Conservation (phyloP, 1,140 invertebrate genomes). For the Platyura marginata region DNA sequence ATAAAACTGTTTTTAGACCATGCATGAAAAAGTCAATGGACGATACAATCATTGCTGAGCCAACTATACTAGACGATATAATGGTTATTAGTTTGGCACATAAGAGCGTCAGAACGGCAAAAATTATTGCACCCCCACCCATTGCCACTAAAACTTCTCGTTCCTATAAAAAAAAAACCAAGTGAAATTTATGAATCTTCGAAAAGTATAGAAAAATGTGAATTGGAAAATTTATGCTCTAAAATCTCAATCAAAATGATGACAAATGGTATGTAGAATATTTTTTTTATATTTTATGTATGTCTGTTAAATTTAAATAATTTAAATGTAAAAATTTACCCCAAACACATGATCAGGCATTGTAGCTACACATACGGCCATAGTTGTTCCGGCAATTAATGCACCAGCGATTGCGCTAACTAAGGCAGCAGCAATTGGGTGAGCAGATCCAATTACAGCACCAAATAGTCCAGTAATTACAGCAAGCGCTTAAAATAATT, state of each 20-base stretch:
- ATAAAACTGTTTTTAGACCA: slow-evolving; percentile 18
- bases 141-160: slow-evolving; percentile 21
- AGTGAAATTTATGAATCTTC: neutral
- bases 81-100: slow-evolving; percentile 24
- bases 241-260: too few species aligned
- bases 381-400: slow-evolving; percentile 17
- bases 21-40: slow-evolving; percentile 22
- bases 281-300: neutral
- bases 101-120: slow-evolving; percentile 19
- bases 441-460: slow-evolving; percentile 20
- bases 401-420: slow-evolving; percentile 22
- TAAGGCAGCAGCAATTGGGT: slow-evolving; percentile 19
- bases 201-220: neutral
- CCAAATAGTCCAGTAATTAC: slow-evolving; percentile 20
- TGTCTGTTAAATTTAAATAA: neutral
- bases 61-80: slow-evolving; percentile 20
- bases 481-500: slow-evolving; percentile 16
- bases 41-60: slow-evolving; percentile 21
- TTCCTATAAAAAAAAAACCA: neutral
- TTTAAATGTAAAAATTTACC: slow-evolving; percentile 10
- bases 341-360: slow-evolving; percentile 24
- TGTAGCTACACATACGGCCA: slow-evolving; percentile 22
- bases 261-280: neutral
- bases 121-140: slow-evolving; percentile 21
- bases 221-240: too few species aligned